A percentile compares a stretch with the other conserved stretches of the same genome.
Conservation (phyloP, 92 coral and sea anemone genomes). For the Porites cylindrica region DNA sequence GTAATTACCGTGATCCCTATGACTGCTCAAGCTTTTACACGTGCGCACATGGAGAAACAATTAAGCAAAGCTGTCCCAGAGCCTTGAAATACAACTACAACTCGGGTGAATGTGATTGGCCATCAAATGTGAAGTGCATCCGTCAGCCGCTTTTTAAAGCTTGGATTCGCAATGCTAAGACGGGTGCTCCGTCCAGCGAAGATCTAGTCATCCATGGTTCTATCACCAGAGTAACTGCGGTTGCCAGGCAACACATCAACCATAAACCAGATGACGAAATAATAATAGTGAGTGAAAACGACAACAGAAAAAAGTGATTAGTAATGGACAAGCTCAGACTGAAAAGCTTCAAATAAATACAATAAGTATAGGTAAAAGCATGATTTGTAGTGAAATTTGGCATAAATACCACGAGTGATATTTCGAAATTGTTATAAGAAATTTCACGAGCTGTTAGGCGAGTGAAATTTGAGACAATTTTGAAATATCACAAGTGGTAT, state of each 20-base stretch:
- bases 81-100: constrained; percentile 40
- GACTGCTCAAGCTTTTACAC: constrained; percentile 46
- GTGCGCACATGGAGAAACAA: constrained; percentile 11
- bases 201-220: constrained; percentile 32
- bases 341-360: too few species aligned
- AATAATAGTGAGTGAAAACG: constrained; percentile 1
- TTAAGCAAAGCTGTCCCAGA: constrained; percentile 35
- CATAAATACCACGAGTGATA: too few species aligned
- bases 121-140: constrained; percentile 37
- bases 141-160: constrained; percentile 8
- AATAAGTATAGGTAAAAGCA: too few species aligned
- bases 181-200: neutral
- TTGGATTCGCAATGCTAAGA: constrained; percentile 20
- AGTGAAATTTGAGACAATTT: too few species aligned
- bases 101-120: constrained; percentile 55
- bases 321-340: neutral
- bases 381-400: too few species aligned
- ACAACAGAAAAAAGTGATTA: constrained; percentile 2
- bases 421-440: too few species aligned
- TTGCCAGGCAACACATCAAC: constrained; percentile 30
- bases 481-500: too few species aligned
- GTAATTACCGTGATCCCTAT: constrained; percentile 44
- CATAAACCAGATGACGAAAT: constrained; percentile 13
- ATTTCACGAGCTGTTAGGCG: too few species aligned
- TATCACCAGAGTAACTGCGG: constrained; percentile 36